Evolutionary conservation across 2,888 invertebrate species (phyloP).

Genomic region (Aporophyla nigra): DNA sequence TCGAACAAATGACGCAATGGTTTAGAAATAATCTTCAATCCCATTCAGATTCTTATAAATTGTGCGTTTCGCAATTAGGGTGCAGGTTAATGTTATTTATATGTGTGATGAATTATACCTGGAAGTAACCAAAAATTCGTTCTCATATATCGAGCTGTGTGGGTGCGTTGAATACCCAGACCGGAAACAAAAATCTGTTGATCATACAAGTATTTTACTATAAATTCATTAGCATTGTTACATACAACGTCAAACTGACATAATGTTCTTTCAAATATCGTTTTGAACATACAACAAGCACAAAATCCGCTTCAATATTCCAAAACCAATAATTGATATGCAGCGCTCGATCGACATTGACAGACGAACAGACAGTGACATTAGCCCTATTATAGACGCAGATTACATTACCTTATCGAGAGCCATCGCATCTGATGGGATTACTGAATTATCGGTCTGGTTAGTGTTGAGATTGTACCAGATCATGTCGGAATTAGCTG

Average conservation of each 20-base stretch:
- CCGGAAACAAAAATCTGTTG: neutral
- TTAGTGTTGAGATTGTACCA: conserved; percentile 34
- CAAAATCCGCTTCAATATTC: conserved; percentile 16
- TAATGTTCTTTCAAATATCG: no score
- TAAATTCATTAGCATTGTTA: neutral
- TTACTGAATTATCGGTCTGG: conserved; percentile 44
- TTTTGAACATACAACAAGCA: neutral
- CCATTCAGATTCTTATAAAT: no score
- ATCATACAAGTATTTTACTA: neutral
- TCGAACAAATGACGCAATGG: no score
- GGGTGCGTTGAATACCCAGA: neutral
- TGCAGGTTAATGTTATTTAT: no score
- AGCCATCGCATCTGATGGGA: conserved; percentile 31
- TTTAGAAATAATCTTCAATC: no score
- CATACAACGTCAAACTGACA: neutral
- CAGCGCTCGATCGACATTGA: conserved; percentile 44
- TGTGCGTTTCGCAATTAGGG: no score
- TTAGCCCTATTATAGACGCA: conserved; percentile 39
- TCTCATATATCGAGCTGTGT: neutral
- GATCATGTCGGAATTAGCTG: conserved; percentile 26
- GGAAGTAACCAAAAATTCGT: neutral
- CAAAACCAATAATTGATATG: conserved; percentile 30
- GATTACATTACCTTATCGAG: conserved; percentile 60
- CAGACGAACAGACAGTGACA: conserved; percentile 31
- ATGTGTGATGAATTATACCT: no score